Evolutionary conservation across 1,140 invertebrate species (phyloP).

Genomic region (Aricia agestis): DNA sequence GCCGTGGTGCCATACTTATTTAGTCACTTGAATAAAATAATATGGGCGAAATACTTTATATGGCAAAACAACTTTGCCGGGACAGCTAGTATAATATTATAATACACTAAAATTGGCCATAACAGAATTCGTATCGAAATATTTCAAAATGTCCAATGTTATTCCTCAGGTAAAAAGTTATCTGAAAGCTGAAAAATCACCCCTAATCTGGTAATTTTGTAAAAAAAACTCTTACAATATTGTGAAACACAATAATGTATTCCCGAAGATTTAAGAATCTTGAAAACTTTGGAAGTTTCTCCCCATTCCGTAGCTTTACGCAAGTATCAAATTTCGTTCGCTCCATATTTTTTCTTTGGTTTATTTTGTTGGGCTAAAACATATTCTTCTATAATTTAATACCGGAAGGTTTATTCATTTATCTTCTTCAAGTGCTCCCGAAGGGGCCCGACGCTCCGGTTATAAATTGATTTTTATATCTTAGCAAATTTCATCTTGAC

Average conservation of each 20-base stretch:
- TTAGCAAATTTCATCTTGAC: slow-evolving; percentile 13
- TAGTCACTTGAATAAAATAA: too few species aligned
- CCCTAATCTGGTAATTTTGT: too few species aligned
- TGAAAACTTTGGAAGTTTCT: background rate
- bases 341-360: background rate
- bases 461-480: slow-evolving; percentile 14
- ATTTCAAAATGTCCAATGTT: too few species aligned
- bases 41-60: too few species aligned
- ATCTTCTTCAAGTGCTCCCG: slow-evolving; percentile 14
- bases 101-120: too few species aligned
- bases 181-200: too few species aligned
- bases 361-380: slow-evolving; percentile 5
- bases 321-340: background rate
- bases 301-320: background rate
- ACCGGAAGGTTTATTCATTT: slow-evolving; percentile 11
- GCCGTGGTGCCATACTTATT: too few species aligned
- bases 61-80: too few species aligned
- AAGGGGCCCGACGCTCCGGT: background rate
- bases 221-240: background rate
- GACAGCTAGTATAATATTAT: too few species aligned
- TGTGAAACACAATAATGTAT: background rate
- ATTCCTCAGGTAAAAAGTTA: too few species aligned
- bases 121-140: too few species aligned
- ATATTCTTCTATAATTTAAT: slow-evolving; percentile 14
- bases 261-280: background rate